phyloP scores from a whole-genome alignment of 2,113 vertebrate genomes.

The Eurystomus gularis region DNA sequence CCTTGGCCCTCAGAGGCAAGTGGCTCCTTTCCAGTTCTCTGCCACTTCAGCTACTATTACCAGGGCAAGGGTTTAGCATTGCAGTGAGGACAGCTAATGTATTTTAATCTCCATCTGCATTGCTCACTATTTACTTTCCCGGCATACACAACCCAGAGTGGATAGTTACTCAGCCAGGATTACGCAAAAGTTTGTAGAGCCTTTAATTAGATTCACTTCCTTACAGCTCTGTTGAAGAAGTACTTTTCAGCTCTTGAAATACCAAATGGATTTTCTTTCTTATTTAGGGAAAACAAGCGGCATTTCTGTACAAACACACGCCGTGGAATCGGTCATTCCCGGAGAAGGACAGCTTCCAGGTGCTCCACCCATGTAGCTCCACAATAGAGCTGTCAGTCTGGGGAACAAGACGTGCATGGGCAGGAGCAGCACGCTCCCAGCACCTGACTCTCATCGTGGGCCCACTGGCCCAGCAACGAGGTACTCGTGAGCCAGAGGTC shows the following conservation, averaged over 20 bases:
- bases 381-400: not conserved
- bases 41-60: conserved; percentile 8
- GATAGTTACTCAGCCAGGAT: not conserved
- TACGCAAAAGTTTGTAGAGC: not conserved
- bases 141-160: not conserved
- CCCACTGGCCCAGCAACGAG: not conserved
- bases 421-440: not conserved
- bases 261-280: not conserved
- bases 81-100: conserved; percentile 33
- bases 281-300: not conserved
- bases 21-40: not conserved
- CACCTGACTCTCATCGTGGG: accelerated
- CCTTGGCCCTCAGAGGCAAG: not conserved
- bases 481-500: not conserved
- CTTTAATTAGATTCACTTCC: conserved; percentile 27
- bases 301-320: not conserved
- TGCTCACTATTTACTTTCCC: conserved; percentile 47
- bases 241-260: not conserved
- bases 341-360: not conserved
- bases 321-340: not conserved
- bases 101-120: conserved; percentile 53
- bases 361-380: not conserved
- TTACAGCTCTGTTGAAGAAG: not conserved
- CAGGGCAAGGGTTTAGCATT: conserved; percentile 44
- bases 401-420: not conserved